Percentiles rank a stretch among this genome's conserved stretches.
phyloP scores from a whole-genome alignment of 2,797 vertebrate species.

The Eospalax fontanierii region DNA sequence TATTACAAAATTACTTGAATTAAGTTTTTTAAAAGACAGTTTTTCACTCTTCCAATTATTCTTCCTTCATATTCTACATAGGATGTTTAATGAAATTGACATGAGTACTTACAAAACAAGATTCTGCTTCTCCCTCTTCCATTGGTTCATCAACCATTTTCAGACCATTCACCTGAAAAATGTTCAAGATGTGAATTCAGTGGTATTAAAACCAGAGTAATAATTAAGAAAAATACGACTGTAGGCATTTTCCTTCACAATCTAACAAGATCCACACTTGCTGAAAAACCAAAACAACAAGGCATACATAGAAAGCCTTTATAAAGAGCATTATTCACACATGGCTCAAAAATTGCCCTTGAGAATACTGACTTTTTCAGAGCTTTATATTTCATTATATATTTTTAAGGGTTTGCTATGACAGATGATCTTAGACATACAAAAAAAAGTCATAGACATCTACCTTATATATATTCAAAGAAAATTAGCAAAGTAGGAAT shows the following conservation, averaged over 20 bases:
- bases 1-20: slow-evolving; percentile 29
- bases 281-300: slow-evolving; percentile 43
- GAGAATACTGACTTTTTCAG: slow-evolving; percentile 55
- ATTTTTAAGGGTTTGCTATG: slow-evolving; percentile 19
- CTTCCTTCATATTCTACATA: slow-evolving; percentile 53
- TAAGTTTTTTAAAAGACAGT: not conserved
- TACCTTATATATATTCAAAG: slow-evolving; percentile 37
- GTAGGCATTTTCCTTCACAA: slow-evolving; percentile 42
- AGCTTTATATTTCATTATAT: slow-evolving; percentile 49
- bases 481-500: slow-evolving; percentile 5
- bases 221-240: slow-evolving; percentile 53
- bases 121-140: slow-evolving; percentile 96
- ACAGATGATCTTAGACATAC: slow-evolving; percentile 36
- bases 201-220: slow-evolving; percentile 61
- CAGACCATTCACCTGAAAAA: slow-evolving; percentile 95
- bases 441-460: not conserved
- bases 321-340: slow-evolving; percentile 41
- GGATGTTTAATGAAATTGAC: slow-evolving; percentile 36
- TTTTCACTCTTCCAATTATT: slow-evolving; percentile 47
- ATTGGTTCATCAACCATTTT: slow-evolving; percentile 98
- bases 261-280: slow-evolving; percentile 52
- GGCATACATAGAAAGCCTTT: slow-evolving; percentile 46
- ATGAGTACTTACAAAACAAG: slow-evolving; percentile 94
- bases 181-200: slow-evolving; percentile 74
- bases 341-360: not conserved